Evolutionary conservation across 2,113 vertebrate genomes (phyloP).

Genomic region (Macquaria australasica): DNA sequence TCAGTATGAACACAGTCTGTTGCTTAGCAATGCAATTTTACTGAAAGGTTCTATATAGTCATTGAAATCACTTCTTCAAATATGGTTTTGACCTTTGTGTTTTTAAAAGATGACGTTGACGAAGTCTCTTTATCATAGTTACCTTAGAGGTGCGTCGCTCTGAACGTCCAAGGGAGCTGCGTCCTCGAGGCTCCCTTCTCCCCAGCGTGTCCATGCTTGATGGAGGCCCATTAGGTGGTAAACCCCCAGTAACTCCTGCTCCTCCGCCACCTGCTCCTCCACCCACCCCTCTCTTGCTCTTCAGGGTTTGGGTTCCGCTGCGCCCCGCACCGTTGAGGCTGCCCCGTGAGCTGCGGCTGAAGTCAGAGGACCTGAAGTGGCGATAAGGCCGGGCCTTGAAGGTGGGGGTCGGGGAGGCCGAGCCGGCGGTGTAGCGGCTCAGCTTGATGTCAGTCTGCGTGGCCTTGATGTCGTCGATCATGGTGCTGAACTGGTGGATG

Average conservation of each 20-base stretch:
- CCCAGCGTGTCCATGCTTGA: constrained; percentile 81
- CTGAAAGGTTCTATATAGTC: not conserved
- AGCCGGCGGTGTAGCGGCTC: constrained; percentile 97
- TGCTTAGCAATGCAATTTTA: not conserved
- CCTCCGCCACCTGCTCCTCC: constrained; percentile 48
- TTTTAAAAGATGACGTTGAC: not conserved
- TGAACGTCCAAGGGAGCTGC: constrained; percentile 91
- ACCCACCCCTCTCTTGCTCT: constrained; percentile 89
- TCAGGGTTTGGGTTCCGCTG: constrained; percentile 90
- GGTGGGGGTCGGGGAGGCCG: constrained; percentile 95
- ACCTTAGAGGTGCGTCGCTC: constrained; percentile 95
- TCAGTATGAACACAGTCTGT: not conserved
- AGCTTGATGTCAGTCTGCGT: constrained; percentile 99
- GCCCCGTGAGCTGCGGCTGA: constrained; percentile 96
- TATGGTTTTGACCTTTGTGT: not conserved
- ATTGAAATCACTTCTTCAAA: not conserved
- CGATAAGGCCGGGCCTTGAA: constrained; percentile 95
- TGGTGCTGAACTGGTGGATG: constrained; percentile 98
- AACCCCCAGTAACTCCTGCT: constrained; percentile 25
- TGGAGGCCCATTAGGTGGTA: constrained; percentile 71
- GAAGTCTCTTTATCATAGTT: not conserved
- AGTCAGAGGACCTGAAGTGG: constrained; percentile 95
- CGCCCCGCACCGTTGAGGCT: constrained; percentile 92
- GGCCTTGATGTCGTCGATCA: constrained; percentile 98
- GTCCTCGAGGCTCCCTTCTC: constrained; percentile 91